phyloP scores from a whole-genome alignment of 2,888 invertebrate species.

The Nasonia oneida region DNA sequence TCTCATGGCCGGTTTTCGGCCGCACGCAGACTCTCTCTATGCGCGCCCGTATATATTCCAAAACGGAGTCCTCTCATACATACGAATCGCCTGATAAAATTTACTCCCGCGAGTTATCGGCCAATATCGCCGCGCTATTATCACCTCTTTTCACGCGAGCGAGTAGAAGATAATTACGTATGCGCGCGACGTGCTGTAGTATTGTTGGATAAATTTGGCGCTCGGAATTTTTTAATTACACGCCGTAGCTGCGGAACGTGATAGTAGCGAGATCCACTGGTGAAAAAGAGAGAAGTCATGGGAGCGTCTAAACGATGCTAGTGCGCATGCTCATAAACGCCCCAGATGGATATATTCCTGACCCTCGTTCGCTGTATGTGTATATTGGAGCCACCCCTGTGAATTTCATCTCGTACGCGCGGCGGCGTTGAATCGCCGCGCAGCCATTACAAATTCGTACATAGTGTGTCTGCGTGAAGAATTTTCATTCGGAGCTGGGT shows the following conservation, averaged over 20 bases:
- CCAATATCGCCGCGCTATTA: neutral
- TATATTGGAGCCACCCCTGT: conserved; percentile 59
- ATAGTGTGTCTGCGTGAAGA: conserved; percentile 16
- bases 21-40: conserved; percentile 49
- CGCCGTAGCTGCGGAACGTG: neutral
- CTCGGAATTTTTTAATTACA: conserved; percentile 60
- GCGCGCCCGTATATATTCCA: neutral
- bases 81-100: conserved; percentile 6
- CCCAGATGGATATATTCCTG: conserved; percentile 58
- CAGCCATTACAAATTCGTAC: conserved; percentile 66
- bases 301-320: conserved; percentile 44
- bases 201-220: conserved; percentile 5
- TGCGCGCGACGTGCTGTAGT: neutral
- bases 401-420: conserved; percentile 59
- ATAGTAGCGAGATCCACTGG: neutral
- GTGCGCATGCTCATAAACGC: conserved; percentile 64
- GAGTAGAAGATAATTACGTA: neutral
- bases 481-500: conserved; percentile 32
- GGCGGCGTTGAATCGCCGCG: conserved; percentile 59
- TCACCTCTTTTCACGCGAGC: neutral
- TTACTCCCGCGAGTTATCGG: neutral
- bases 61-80: neutral
- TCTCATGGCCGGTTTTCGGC: conserved; percentile 71
- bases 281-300: conserved; percentile 43
- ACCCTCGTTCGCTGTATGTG: conserved; percentile 33